phyloP scores from a whole-genome alignment of 2,888 invertebrate genomes.

The Amphipyra tragopoginis region DNA sequence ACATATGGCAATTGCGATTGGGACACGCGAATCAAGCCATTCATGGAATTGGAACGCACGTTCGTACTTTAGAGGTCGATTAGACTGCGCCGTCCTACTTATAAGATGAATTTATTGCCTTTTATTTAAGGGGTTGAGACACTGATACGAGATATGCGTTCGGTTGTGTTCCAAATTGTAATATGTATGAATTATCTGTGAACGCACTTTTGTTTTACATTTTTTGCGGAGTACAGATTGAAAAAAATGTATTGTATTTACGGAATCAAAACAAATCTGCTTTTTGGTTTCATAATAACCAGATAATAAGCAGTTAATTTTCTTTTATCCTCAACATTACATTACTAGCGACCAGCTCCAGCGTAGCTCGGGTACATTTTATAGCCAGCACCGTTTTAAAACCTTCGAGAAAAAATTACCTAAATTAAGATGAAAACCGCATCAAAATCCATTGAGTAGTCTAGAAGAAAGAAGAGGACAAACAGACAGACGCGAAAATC shows the following conservation, averaged over 20 bases:
- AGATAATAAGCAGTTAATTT: too few relatives aligned
- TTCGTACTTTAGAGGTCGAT: slow-evolving; percentile 43
- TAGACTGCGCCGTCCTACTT: slow-evolving; percentile 39
- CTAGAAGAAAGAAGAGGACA: too few relatives aligned
- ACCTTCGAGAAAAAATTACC: too few relatives aligned
- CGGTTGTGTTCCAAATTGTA: slow-evolving; percentile 20
- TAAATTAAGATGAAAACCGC: too few relatives aligned
- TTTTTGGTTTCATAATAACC: background rate
- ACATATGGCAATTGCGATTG: slow-evolving; percentile 32
- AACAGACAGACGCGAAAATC: too few relatives aligned
- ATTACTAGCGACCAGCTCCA: too few relatives aligned
- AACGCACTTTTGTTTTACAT: background rate
- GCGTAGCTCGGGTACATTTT: too few relatives aligned
- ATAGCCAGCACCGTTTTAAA: too few relatives aligned
- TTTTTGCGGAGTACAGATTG: background rate
- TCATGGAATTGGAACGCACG: slow-evolving; percentile 45
- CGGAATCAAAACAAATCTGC: background rate
- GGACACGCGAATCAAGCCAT: slow-evolving; percentile 41
- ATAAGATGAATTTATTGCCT: slow-evolving; percentile 50
- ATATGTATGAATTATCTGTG: slow-evolving; percentile 4
- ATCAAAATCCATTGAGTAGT: too few relatives aligned
- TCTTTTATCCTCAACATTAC: too few relatives aligned
- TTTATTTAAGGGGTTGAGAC: slow-evolving; percentile 48
- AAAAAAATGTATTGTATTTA: background rate
- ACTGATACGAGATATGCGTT: slow-evolving; percentile 23